Evolutionary conservation across 2,113 vertebrate genomes (phyloP).

Genomic region (Melozone crissalis): DNA sequence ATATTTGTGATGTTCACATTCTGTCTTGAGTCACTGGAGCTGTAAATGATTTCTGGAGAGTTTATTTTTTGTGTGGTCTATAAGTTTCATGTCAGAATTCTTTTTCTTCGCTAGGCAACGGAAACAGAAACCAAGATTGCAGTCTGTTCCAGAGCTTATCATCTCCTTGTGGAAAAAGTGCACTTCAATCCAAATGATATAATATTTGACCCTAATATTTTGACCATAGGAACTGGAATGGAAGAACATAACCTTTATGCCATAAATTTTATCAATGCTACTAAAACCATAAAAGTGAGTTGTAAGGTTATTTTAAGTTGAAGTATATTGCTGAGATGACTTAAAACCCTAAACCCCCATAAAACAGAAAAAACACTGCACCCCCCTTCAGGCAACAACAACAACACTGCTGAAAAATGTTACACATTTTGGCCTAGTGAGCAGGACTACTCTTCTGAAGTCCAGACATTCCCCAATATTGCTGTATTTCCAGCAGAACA

Average conservation of each 20-base stretch:
- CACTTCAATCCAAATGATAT: slow-evolving; percentile 92
- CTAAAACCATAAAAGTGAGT: slow-evolving; percentile 89
- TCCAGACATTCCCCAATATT: neutral
- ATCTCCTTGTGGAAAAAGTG: slow-evolving; percentile 82
- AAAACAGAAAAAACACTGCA: neutral
- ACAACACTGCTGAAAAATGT: neutral
- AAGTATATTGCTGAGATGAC: neutral
- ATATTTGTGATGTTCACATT: neutral
- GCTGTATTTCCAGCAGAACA: neutral
- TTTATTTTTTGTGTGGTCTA: neutral
- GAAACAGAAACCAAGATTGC: slow-evolving; percentile 86
- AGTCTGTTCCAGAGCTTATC: slow-evolving; percentile 90
- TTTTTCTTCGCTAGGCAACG: slow-evolving; percentile 81
- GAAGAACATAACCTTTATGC: slow-evolving; percentile 94
- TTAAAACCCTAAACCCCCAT: neutral
- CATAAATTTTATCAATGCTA: slow-evolving; percentile 88
- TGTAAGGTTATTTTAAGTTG: neutral
- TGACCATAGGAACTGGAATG: slow-evolving; percentile 98
- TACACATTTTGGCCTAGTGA: neutral
- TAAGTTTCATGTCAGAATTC: neutral
- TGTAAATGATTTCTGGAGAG: neutral
- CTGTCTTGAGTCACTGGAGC: neutral
- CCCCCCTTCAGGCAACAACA: fast-evolving
- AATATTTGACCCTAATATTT: slow-evolving; percentile 97
- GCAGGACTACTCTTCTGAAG: neutral